Base-by-base conservation (phyloP, 2,888 invertebrate species). In the Thera obeliscata region DNA sequence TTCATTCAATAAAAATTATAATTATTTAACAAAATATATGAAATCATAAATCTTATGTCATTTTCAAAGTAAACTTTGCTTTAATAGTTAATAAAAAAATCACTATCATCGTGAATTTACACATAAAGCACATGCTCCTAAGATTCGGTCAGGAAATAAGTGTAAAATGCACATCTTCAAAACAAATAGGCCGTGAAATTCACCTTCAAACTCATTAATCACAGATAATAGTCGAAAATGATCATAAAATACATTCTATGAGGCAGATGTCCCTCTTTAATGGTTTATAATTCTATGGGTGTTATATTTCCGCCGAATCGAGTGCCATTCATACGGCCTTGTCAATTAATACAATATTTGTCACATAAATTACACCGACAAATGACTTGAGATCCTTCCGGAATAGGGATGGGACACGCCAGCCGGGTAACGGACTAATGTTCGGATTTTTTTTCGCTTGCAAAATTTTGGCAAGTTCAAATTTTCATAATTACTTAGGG, bases 311-410 rank as follows among this genome's bases (percentile, higher is more conserved):
- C 75, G 78, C 74, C 48, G 41, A 72, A 85, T 87, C 83, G 85
- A 87, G 89, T 86, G 79, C 74, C 67, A 76, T 78, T 76, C 78
- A 76, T 75, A 74, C 74, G 67, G 63, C 72, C 70, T 67, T 87
- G 87, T 87, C 91, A 87, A 91, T 92, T 90, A 90, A 89, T 90
- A 87, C 82, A 85, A 85, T 88, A 90, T 91, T 91, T 90, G 90
- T 91, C 90, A 88, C 88, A 89, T 91, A 87, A 90, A 90, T 90
- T 85, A 86, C 82, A 75, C 75, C 78, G 82, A 82, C 82, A 84
- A 84, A 83, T 80, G 78, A 76, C 64, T 70, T 68, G 69, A 66
- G 77, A 84, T 85, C 82, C 87, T 88, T 88, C 88, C 87, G 84
- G 61, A 46, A 62, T 69, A 71, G 71, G 66, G 69, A 50, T 69